Evolutionary conservation across 1,140 invertebrate species (phyloP), one percentile per base, ranked within the genome.

Genomic region (Solenopsis fugax): DNA sequence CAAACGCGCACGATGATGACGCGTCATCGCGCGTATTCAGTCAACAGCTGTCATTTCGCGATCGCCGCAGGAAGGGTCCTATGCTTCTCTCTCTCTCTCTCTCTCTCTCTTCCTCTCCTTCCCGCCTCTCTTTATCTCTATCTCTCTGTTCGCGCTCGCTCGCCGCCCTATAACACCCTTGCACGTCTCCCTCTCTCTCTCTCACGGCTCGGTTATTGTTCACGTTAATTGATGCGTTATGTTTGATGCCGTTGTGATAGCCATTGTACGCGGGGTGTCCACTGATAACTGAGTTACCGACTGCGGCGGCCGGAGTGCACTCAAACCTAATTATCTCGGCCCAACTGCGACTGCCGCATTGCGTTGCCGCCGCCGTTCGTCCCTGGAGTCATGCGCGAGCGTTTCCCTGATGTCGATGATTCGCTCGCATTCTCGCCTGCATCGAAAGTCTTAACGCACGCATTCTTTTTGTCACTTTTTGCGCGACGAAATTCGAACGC

Each of bases 201-300:
- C 86, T 48, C 86, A 62, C 60, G 56, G 91, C 91, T 91, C 90
- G 93, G 93, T 95, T 95, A 95, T 95, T 95, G 95, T 95, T 95
- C 95, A 94, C 94, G 95, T 95, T 95, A 95, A 95, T 95, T 95
- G 95, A 95, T 95, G 94, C 95, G 95, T 95, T 95, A 95, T 95
- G 95, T 95, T 95, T 95, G 95, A 95, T 95, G 95, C 95, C 94
- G 95, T 93, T 93, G 92, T 94, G 95, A 95, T 95, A 95, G 95
- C 94, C 94, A 95, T 95, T 95, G 95, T 95, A 91, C 92, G 93
- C 93, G 92, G 91, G 92, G 92, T 95, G 95, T 95, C 94, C 94
- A 94, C 95, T 95, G 95, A 95, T 95, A 95, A 95, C 94, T 95
- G 94, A 95, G 94, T 95, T 95, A 95, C 95, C 93, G 95, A 95